Evolutionary conservation across 2,113 vertebrate genomes (phyloP).

Genomic region (Equus przewalskii): DNA sequence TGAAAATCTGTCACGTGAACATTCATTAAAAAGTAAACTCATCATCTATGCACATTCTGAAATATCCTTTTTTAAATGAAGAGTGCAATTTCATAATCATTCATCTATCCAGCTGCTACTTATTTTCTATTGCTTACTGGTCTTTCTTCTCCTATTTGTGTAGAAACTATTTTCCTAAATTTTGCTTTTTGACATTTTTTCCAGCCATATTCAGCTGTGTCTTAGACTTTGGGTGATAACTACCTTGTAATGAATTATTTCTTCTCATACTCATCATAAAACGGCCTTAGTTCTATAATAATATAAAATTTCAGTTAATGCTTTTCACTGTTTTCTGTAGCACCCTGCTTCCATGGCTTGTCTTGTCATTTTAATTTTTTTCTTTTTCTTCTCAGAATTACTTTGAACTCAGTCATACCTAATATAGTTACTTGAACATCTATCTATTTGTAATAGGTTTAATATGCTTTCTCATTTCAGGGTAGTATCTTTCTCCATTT

Average conservation of each 20-base stretch:
- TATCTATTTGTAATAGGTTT: neutral
- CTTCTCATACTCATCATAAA: neutral
- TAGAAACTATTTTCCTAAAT: neutral
- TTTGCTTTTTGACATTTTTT: neutral
- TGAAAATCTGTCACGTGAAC: neutral
- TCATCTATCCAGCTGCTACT: neutral
- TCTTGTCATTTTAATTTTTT: neutral
- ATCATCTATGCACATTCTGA: neutral
- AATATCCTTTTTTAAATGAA: neutral
- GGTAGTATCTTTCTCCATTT: neutral
- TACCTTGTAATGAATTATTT: neutral
- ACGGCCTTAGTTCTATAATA: neutral
- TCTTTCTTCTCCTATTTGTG: neutral
- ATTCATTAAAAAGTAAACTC: neutral
- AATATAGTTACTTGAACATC: neutral
- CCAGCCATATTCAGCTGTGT: neutral
- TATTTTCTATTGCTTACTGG: neutral
- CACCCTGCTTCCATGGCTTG: neutral
- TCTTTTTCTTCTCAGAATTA: neutral
- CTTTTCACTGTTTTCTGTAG: neutral
- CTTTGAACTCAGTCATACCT: neutral
- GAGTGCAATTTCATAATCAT: neutral
- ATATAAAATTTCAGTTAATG: neutral
- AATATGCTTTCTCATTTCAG: neutral
- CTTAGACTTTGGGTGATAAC: neutral